Evolutionary conservation across 2,797 vertebrate species (phyloP).

Genomic region (Enteromius anoplus): DNA sequence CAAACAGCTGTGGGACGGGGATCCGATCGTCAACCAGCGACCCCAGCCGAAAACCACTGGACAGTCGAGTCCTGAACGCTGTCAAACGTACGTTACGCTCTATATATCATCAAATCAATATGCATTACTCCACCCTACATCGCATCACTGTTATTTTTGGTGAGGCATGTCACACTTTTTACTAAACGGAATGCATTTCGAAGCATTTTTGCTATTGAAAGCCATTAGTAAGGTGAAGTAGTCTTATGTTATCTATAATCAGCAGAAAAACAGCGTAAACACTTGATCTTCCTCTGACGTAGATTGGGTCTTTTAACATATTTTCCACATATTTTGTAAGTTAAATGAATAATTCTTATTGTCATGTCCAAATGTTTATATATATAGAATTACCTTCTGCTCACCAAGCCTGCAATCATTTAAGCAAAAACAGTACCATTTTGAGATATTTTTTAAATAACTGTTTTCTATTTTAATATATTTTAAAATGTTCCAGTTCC

Average conservation of each 20-base stretch:
- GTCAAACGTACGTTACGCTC: slow-evolving; percentile 86
- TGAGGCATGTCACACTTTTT: not conserved
- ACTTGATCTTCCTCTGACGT: not conserved
- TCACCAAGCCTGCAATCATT: not conserved
- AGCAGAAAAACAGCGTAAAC: not conserved
- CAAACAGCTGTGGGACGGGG: slow-evolving; percentile 98
- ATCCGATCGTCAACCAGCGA: slow-evolving; percentile 98
- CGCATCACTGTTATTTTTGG: not conserved
- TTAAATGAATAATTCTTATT: not conserved
- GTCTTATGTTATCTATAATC: not conserved
- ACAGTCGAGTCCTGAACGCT: slow-evolving; percentile 98
- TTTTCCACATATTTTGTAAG: not conserved
- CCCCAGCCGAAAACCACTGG: slow-evolving; percentile 95
- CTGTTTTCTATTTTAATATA: not conserved
- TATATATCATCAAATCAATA: not conserved
- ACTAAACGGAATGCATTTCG: not conserved
- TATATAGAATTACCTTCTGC: not conserved
- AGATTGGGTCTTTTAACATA: not conserved
- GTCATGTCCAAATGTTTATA: too few relatives aligned
- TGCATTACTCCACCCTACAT: not conserved
- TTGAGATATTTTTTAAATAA: not conserved
- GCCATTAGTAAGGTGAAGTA: not conserved
- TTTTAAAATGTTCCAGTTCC: not conserved
- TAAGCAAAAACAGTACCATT: not conserved
- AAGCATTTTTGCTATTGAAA: not conserved